Evolutionary conservation across 2,113 vertebrate genomes (phyloP).

Genomic region (Menidia beryllina): DNA sequence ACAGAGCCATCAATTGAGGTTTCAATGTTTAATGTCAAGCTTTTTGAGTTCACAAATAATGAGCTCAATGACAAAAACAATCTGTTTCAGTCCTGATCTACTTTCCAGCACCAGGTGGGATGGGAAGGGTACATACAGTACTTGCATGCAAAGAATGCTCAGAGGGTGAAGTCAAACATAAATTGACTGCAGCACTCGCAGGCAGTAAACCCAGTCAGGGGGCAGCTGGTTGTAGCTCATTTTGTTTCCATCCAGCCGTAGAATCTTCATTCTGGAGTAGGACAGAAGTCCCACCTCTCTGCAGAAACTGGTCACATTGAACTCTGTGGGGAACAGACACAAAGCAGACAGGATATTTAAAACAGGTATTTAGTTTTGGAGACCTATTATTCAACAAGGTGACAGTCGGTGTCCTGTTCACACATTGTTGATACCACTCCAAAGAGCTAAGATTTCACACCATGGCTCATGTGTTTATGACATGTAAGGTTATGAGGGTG

Average conservation of each 20-base stretch:
- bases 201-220: slow-evolving; percentile 80
- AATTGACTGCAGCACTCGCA: slow-evolving; percentile 76
- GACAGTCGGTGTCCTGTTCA: slow-evolving; percentile 13
- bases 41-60: slow-evolving; percentile 4
- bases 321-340: slow-evolving; percentile 64
- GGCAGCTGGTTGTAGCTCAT: slow-evolving; percentile 77
- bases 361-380: background rate
- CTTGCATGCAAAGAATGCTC: background rate
- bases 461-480: slow-evolving; percentile 27
- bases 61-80: slow-evolving; percentile 6
- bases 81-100: background rate
- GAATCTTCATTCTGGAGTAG: slow-evolving; percentile 80
- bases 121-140: background rate
- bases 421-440: background rate
- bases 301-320: slow-evolving; percentile 83
- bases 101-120: background rate
- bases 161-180: slow-evolving; percentile 66
- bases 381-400: slow-evolving; percentile 6
- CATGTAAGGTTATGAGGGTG: background rate
- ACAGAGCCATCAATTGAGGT: slow-evolving; percentile 1
- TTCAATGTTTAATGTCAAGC: slow-evolving; percentile 20
- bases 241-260: slow-evolving; percentile 82
- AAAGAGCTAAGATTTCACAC: slow-evolving; percentile 20
- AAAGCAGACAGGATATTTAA: slow-evolving; percentile 4
- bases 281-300: slow-evolving; percentile 72